Evolutionary conservation across 2,797 vertebrate genomes (phyloP), one percentile per base, ranked within the genome.

Genomic region (Aplochiton taeniatus): DNA sequence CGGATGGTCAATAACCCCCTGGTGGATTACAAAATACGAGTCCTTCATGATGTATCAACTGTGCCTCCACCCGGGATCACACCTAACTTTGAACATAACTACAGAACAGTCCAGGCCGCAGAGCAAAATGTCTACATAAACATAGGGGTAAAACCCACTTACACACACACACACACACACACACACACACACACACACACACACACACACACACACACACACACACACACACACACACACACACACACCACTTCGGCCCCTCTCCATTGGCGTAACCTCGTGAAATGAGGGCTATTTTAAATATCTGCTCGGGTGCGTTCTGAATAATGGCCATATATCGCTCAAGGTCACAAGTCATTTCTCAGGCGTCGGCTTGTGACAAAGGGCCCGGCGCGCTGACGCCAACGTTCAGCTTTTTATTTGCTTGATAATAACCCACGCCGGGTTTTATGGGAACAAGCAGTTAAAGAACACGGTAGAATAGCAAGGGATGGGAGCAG

Each of bases 341-440:
- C 86, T 92, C 90, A 91, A 94, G 94, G 93, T 93, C 84, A 79
- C 73, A 83, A 87, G 88, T 92, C 82, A 89, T 92, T 92, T 89
- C 90, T 93, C 90, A 93, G 73, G 72, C 82, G 83, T 80, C 70
- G 83, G 85, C 70, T 93, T 90, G 75, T 87, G 90, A 77, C 79
- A 85, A 6, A 87, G 63, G 77, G 83, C 83, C 80, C 78, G 69
- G 62, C 79, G 81, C 75, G 76, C 87, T 82, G 77, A 81, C 79
- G 84, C 82, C 83, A 90, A 89, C 86, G 83, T 83, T 86, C 85
- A 70, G 77, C 83, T 31, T 89, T 91, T 83, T 83, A 81, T 82
- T 85, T 61, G 58, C 65, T 75, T 86, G 83, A 85, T 86, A 92
- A 92, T 3, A 91, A 88, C 75, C 80, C 82, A 87, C 83, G 61